A percentile compares a stretch with the other conserved stretches of the same genome.
Conservation (phyloP, 2,113 vertebrate species). For the zebrafish (Danio rerio) region DNA sequence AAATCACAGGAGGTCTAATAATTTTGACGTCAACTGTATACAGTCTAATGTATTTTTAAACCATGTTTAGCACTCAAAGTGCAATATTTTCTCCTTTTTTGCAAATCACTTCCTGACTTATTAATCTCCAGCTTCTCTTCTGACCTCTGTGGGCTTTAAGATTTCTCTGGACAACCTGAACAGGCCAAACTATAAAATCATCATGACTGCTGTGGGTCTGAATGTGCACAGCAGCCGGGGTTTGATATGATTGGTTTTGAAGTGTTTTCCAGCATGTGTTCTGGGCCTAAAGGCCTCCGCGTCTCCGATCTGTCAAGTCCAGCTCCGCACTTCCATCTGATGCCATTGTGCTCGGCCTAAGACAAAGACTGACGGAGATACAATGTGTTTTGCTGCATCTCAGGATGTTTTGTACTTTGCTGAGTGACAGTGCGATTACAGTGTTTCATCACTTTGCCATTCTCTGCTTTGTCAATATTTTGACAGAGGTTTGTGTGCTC, state of each 20-base stretch:
- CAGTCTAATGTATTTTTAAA: too few species aligned
- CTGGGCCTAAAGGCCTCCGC: constrained; percentile 13
- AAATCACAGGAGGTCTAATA: too few species aligned
- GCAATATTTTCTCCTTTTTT: too few species aligned
- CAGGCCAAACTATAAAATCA: neutral
- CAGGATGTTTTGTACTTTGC: neutral
- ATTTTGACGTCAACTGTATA: too few species aligned
- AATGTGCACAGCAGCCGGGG: constrained; percentile 10
- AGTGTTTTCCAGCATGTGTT: constrained; percentile 32
- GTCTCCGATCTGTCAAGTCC: constrained; percentile 44
- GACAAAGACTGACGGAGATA: constrained; percentile 36
- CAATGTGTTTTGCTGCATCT: constrained; percentile 15
- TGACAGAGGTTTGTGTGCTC: constrained; percentile 2
- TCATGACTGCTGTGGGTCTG: neutral
- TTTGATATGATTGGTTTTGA: constrained; percentile 44
- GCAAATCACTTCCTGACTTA: too few species aligned
- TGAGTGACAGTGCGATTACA: constrained; percentile 20
- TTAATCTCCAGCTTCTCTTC: neutral
- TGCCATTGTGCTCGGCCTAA: constrained; percentile 24
- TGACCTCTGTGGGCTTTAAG: constrained; percentile 16
- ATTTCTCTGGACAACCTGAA: constrained; percentile 19
- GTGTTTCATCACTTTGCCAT: neutral
- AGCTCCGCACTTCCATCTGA: constrained; percentile 24
- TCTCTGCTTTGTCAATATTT: constrained; percentile 35
- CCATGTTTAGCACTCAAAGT: too few species aligned